phyloP scores from a whole-genome alignment of 2,797 vertebrate species.

The Hydrocynus forskahlii region DNA sequence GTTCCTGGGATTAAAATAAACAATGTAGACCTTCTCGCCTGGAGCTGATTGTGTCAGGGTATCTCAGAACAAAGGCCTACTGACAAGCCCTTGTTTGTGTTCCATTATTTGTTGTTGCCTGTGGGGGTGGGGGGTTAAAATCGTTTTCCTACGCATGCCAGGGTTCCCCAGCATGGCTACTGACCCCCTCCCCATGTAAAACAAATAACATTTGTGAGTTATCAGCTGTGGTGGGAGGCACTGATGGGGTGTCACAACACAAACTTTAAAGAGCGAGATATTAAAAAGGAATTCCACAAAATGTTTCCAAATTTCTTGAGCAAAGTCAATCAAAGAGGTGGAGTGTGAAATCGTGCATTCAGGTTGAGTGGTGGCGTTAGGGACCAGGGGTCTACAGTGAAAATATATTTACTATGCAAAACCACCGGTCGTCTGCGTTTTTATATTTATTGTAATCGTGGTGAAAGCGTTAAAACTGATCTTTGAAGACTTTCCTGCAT shows the following conservation, averaged over 20 bases:
- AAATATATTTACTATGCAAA: no score
- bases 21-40: conserved; percentile 46
- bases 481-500: no score
- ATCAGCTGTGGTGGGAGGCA: conserved; percentile 38
- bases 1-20: conserved; percentile 58
- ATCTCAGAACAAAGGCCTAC: conserved; percentile 58
- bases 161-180: conserved; percentile 53
- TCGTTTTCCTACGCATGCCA: conserved; percentile 52
- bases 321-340: no score
- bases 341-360: no score
- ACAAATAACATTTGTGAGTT: conserved; percentile 59
- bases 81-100: conserved; percentile 50
- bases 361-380: no score
- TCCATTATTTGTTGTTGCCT: conserved; percentile 43
- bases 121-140: conserved; percentile 44
- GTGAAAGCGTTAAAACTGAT: no score
- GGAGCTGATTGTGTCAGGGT: conserved; percentile 44
- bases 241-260: conserved; percentile 22
- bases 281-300: neutral
- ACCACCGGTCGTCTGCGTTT: no score
- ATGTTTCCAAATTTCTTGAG: no score
- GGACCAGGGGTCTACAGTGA: no score
- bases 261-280: conserved; percentile 15
- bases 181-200: conserved; percentile 53
- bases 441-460: no score